phyloP scores from a whole-genome alignment of 92 coral and sea anemone genomes.

The Desmophyllum pertusum region DNA sequence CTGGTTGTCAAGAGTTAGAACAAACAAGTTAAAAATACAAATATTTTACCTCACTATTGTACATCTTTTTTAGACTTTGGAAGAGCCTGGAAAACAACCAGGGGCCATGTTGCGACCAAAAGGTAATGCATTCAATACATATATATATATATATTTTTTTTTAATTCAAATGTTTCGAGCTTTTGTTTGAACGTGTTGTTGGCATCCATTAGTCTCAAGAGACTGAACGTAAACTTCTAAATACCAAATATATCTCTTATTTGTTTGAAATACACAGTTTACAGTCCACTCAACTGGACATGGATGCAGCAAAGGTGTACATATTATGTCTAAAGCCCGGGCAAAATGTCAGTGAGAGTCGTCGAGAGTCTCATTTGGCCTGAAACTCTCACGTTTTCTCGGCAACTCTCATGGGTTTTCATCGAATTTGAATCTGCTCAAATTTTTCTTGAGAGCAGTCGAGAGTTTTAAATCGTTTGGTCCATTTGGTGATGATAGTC shows the following conservation, averaged over 20 bases:
- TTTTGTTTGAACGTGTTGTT: too few species aligned
- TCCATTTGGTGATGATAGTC: too few species aligned
- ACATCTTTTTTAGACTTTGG: background rate
- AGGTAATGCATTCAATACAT: background rate
- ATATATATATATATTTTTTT: background rate
- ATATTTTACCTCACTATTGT: background rate
- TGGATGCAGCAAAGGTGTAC: background rate
- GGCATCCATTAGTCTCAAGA: too few species aligned
- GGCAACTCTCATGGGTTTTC: too few species aligned
- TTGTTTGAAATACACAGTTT: background rate
- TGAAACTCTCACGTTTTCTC: too few species aligned
- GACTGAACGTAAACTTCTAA: background rate
- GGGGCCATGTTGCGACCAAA: background rate
- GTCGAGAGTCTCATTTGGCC: too few species aligned
- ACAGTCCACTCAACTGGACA: background rate
- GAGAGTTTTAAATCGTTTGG: too few species aligned
- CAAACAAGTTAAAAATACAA: too few species aligned
- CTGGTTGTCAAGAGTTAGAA: background rate
- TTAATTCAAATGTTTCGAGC: background rate
- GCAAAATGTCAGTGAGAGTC: too few species aligned
- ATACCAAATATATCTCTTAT: background rate
- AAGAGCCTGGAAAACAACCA: conserved; percentile 13
- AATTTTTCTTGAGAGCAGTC: too few species aligned
- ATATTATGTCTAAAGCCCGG: too few species aligned
- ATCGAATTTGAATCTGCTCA: too few species aligned